These are phyloP conservation scores for Parasteatoda tepidariorum DNA, from an alignment of 1,140 invertebrate species.

Conservation along the genomic window DNA sequence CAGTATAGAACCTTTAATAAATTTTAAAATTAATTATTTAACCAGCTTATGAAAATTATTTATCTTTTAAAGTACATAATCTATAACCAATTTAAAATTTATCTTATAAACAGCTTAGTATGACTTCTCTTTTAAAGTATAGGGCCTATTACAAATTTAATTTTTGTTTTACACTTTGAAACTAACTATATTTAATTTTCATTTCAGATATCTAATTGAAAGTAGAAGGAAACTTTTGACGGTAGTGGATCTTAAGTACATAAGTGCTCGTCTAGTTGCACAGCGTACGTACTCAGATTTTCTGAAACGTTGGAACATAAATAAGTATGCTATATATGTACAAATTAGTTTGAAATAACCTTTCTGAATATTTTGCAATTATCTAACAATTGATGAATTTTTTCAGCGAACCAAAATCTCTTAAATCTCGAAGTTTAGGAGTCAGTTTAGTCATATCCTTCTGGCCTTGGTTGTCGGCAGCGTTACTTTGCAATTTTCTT, in stretches of 20 bases:
- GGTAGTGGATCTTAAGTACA: background rate
- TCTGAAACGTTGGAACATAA: constrained; percentile 25
- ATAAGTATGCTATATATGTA: no score
- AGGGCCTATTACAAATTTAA: no score
- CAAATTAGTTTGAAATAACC: no score
- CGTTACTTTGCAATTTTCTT: background rate
- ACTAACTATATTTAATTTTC: background rate
- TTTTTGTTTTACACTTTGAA: no score
- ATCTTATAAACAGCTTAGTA: no score
- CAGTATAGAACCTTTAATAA: no score
- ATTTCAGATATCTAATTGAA: background rate
- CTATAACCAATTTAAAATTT: no score
- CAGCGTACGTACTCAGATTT: background rate
- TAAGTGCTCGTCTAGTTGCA: background rate
- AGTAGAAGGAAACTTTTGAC: background rate
- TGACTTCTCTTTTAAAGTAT: no score
- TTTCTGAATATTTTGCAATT: background rate
- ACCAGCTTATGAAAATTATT: no score
- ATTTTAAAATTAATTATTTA: no score
- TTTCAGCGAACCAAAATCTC: background rate
- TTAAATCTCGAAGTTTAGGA: background rate
- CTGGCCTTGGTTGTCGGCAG: background rate
- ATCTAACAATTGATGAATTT: background rate
- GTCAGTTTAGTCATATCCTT: constrained; percentile 1
- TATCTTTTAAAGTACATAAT: no score